A percentile compares a stretch with the other conserved stretches of the same genome.
Evolutionary conservation across 2,113 vertebrate species (phyloP).

Genomic region (Muntiacus muntjak): DNA sequence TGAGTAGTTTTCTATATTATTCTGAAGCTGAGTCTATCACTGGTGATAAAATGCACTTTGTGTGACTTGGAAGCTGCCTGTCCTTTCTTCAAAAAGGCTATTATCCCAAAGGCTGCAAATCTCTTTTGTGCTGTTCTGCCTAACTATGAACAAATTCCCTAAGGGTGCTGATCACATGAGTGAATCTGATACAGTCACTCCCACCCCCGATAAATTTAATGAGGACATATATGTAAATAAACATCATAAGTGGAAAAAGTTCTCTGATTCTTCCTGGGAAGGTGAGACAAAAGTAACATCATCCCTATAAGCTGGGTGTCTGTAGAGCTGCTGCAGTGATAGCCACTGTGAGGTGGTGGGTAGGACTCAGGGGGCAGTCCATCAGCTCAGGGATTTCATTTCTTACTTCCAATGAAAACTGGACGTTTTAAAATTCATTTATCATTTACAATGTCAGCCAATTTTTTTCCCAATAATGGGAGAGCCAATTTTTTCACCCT

Average conservation of each 20-base stretch:
- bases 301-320: background rate
- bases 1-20: background rate
- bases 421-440: background rate
- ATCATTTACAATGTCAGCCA: background rate
- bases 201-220: background rate
- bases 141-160: background rate
- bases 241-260: background rate
- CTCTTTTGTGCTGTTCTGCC: background rate
- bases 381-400: background rate
- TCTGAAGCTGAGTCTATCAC: background rate
- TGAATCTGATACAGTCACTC: background rate
- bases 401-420: background rate
- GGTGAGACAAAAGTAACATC: background rate
- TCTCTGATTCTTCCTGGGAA: background rate
- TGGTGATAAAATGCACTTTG: background rate
- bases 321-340: background rate
- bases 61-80: background rate
- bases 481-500: background rate
- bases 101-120: background rate
- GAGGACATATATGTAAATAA: background rate
- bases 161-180: background rate
- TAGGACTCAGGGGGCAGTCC: too few species aligned
- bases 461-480: background rate
- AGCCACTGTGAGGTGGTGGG: accelerated
- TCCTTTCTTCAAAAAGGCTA: background rate